phyloP scores from a whole-genome alignment of 2,797 vertebrate species.

The Heliangelus exortis region DNA sequence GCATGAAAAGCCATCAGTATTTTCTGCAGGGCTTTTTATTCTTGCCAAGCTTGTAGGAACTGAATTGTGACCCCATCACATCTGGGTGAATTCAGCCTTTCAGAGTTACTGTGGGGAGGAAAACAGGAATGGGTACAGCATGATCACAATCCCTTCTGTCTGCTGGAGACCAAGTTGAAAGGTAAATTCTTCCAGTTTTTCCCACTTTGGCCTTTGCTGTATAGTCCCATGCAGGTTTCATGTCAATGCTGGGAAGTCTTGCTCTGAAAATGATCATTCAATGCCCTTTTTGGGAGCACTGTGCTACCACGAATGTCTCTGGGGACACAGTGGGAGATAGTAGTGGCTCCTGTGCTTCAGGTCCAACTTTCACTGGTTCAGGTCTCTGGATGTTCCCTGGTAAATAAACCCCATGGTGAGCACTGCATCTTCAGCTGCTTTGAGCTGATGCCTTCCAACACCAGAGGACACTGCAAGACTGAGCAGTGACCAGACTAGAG shows the following conservation, averaged over 20 bases:
- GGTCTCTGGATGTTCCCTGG: no score
- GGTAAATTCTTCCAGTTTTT: neutral
- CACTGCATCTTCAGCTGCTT: neutral
- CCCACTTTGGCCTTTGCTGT: neutral
- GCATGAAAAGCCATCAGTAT: neutral
- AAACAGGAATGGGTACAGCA: fast-evolving
- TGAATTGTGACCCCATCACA: neutral
- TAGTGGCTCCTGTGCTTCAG: neutral
- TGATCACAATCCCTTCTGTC: neutral
- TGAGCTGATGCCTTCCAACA: neutral
- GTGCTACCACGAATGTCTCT: neutral
- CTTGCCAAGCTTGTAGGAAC: neutral
- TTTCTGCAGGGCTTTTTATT: neutral
- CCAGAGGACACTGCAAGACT: slow-evolving; percentile 12
- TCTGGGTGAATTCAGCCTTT: neutral
- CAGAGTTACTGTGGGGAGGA: neutral
- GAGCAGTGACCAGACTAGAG: neutral
- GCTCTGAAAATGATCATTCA: neutral
- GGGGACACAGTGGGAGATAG: neutral
- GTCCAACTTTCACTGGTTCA: neutral
- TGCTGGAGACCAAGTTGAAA: neutral
- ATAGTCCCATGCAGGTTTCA: neutral
- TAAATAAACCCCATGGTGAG: neutral
- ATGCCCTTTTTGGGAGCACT: neutral
- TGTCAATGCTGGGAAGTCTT: neutral